These are phyloP conservation scores for Drosophila melanica DNA, from an alignment of 1,140 invertebrate genomes.

Conservation along the genomic window DNA sequence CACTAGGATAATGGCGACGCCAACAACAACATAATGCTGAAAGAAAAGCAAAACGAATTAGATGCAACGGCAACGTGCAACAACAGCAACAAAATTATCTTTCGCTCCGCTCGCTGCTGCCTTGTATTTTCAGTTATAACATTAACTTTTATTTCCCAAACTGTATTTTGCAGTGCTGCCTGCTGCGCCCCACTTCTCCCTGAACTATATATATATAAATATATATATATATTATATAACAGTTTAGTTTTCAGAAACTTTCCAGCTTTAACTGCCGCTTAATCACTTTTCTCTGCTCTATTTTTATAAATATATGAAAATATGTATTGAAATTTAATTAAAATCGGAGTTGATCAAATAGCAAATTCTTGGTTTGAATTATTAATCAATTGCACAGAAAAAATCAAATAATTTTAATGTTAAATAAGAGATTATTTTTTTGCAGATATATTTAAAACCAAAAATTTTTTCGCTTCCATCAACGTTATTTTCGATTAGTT, in stretches of 20 bases:
- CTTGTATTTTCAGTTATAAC: constrained; percentile 65
- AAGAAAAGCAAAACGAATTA: constrained; percentile 69
- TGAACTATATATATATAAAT: neutral
- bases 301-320: neutral
- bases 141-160: constrained; percentile 77
- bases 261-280: constrained; percentile 42
- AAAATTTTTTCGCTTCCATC: no score
- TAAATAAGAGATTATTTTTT: no score
- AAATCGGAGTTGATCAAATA: neutral
- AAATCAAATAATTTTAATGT: no score
- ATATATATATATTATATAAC: neutral
- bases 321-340: constrained; percentile 24
- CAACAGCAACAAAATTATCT: constrained; percentile 60
- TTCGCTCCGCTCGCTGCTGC: constrained; percentile 43
- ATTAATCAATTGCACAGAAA: no score
- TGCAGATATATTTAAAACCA: no score
- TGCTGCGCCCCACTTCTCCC: neutral
- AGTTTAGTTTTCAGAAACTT: constrained; percentile 14
- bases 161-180: constrained; percentile 49
- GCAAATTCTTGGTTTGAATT: no score
- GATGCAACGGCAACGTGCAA: constrained; percentile 54
- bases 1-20: constrained; percentile 54
- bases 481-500: no score
- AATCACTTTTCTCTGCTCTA: constrained; percentile 38
- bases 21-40: constrained; percentile 56